phyloP scores from a whole-genome alignment of 1,140 invertebrate species.

The Drosophila lacertosa region DNA sequence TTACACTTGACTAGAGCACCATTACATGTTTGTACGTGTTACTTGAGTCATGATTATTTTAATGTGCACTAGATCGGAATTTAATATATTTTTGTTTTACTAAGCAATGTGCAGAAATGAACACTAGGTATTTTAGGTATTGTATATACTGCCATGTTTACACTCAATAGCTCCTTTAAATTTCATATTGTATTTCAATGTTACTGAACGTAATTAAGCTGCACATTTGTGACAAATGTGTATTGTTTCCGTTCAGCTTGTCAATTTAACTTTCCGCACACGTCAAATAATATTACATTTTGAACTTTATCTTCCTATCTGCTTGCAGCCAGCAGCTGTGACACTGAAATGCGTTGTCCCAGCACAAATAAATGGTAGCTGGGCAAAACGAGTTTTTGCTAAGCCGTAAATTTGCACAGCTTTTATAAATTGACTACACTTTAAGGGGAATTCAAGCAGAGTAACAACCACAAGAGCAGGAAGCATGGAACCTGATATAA shows the following conservation, averaged over 20 bases:
- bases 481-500: slow-evolving; percentile 55
- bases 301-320: neutral
- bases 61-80: no score
- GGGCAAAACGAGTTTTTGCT: slow-evolving; percentile 6
- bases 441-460: slow-evolving; percentile 9
- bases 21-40: no score
- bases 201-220: neutral
- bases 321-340: slow-evolving; percentile 27
- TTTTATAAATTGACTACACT: slow-evolving; percentile 23
- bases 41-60: no score
- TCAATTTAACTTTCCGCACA: neutral
- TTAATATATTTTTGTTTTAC: no score
- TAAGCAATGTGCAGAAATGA: no score
- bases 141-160: no score
- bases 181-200: neutral
- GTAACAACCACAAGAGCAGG: slow-evolving; percentile 4
- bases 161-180: neutral
- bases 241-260: neutral
- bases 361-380: slow-evolving; percentile 29
- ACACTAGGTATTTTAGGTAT: no score
- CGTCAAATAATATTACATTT: neutral
- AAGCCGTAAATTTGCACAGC: slow-evolving; percentile 25
- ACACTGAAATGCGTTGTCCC: slow-evolving; percentile 36
- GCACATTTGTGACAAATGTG: neutral
- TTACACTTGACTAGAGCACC: no score